A percentile compares a stretch with the other conserved stretches of the same genome.
Evolutionary conservation across 1,140 invertebrate genomes (phyloP).

Genomic region (Procambarus virginalis): DNA sequence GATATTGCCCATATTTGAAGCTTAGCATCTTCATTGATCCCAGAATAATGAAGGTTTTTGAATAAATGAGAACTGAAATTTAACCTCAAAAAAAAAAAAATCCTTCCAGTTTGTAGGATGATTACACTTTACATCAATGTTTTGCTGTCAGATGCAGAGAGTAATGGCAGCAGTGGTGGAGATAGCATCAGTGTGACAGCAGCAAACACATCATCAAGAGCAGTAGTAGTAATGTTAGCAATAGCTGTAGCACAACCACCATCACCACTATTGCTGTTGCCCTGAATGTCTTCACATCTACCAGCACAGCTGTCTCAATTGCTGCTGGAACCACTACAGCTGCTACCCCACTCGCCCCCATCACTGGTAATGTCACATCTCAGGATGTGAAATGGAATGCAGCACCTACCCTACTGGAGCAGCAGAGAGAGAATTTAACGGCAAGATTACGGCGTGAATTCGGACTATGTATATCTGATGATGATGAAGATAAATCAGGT

Average conservation of each 20-base stretch:
- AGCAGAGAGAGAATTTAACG: conserved; percentile 84
- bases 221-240: conserved; percentile 12
- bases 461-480: conserved; percentile 82
- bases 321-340: conserved; percentile 17
- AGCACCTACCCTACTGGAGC: conserved; percentile 82
- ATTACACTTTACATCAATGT: neutral
- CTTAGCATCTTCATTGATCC: neutral
- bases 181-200: conserved; percentile 1
- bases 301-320: neutral
- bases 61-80: neutral
- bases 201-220: neutral
- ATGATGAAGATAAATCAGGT: conserved; percentile 77
- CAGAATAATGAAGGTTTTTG: neutral
- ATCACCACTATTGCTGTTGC: conserved; percentile 8
- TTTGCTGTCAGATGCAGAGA: conserved; percentile 21
- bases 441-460: conserved; percentile 84
- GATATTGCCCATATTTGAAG: neutral
- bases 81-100: neutral
- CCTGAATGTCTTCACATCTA: conserved; percentile 3
- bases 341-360: neutral
- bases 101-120: neutral
- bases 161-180: conserved; percentile 4
- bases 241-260: conserved; percentile 1
- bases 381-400: conserved; percentile 77
- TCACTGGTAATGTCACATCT: neutral